Evolutionary conservation across 2,797 vertebrate genomes (phyloP).

Genomic region (Sebastes hubbsi): DNA sequence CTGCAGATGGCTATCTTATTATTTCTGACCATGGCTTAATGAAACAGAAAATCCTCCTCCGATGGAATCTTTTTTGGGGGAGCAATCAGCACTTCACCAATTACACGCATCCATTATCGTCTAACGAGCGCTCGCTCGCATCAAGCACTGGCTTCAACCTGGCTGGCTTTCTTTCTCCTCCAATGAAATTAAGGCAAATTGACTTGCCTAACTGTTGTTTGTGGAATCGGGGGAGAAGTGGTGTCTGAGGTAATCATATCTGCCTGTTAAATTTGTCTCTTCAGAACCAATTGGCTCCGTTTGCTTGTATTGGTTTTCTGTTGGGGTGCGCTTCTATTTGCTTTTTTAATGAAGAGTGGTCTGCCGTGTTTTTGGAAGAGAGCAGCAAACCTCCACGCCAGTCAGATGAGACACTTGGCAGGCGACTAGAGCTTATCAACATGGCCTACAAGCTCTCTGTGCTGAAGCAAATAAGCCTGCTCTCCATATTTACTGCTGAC

Average conservation of each 20-base stretch:
- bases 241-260: slow-evolving; percentile 72
- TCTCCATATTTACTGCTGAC: slow-evolving; percentile 57
- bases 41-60: slow-evolving; percentile 73
- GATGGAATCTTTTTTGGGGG: slow-evolving; percentile 69
- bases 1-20: slow-evolving; percentile 70
- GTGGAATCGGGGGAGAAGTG: slow-evolving; percentile 59
- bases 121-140: slow-evolving; percentile 64
- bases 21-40: slow-evolving; percentile 76
- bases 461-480: slow-evolving; percentile 47
- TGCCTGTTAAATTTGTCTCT: slow-evolving; percentile 65
- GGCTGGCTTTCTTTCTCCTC: slow-evolving; percentile 55
- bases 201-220: slow-evolving; percentile 73
- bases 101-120: slow-evolving; percentile 73
- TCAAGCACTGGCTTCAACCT: slow-evolving; percentile 53
- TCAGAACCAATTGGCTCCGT: slow-evolving; percentile 58
- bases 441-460: slow-evolving; percentile 52
- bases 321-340: slow-evolving; percentile 49
- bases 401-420: slow-evolving; percentile 72
- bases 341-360: slow-evolving; percentile 65
- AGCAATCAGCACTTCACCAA: slow-evolving; percentile 73
- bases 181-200: slow-evolving; percentile 75
- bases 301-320: slow-evolving; percentile 52
- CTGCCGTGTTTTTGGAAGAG: slow-evolving; percentile 55
- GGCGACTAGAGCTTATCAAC: slow-evolving; percentile 51
- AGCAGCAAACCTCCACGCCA: slow-evolving; percentile 46